These are phyloP conservation scores for Lepilemur ruficaudatus DNA, from an alignment of 2,797 vertebrate genomes.

Conservation along the genomic window DNA sequence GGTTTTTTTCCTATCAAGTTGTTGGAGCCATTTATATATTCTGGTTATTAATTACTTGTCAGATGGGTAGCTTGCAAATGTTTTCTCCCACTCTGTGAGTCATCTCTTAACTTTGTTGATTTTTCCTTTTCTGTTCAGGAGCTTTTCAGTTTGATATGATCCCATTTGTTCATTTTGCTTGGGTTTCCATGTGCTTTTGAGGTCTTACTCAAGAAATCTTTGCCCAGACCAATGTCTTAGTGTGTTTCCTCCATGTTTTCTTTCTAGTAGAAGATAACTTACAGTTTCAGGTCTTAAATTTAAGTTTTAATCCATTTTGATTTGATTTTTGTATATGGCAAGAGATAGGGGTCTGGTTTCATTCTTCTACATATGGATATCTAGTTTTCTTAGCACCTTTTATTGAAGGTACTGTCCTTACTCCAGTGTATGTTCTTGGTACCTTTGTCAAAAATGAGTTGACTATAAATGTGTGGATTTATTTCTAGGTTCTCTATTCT, in stretches of 20 bases:
- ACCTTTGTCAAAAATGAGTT: neutral
- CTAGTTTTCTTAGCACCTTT: neutral
- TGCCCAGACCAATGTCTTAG: neutral
- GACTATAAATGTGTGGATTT: neutral
- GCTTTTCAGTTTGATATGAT: neutral
- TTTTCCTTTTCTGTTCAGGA: neutral
- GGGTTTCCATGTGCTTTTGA: neutral
- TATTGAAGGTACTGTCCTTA: neutral
- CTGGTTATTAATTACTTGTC: neutral
- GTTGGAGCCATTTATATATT: neutral
- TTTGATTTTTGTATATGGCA: neutral
- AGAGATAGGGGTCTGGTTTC: neutral
- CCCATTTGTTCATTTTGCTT: neutral
- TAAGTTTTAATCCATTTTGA: neutral
- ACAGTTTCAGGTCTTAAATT: neutral
- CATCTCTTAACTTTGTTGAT: neutral
- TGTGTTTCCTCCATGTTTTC: neutral
- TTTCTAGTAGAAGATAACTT: neutral
- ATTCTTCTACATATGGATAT: neutral
- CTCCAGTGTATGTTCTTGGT: neutral
- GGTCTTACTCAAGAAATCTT: neutral
- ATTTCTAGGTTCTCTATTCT: neutral
- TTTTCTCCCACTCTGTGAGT: neutral
- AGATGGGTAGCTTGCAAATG: neutral
- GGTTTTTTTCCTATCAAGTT: neutral